Base-by-base conservation (phyloP, 2,888 invertebrate genomes). In the Empis stercorea region DNA sequence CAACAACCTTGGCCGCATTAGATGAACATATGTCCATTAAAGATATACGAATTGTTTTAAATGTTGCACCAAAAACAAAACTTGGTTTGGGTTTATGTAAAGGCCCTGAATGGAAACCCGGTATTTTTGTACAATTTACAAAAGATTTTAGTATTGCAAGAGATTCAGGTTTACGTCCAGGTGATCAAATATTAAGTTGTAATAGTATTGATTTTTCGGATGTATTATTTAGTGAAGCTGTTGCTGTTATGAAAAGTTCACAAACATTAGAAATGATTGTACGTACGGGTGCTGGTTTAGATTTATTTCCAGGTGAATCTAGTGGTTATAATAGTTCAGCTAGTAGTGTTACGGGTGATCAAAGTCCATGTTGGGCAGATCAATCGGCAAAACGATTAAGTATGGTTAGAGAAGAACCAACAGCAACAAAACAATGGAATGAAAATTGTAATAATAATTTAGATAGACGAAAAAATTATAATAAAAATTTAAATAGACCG, bases 151-250 rank as follows among this genome's bases (percentile, higher is more conserved):
- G 93, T 40, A 82, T 93, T 48, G 93, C 93, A 0, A 76, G 87
- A 43, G 86, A 89, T 58, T 86, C 88, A 2, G 93, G 93, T 0
- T 71, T 95, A 14, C 76, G 87, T 58, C 87, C 89, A 0, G 93
- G 93, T 7, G 94, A 95, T 67, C 91, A 93, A 70, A 87, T 95
- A 53, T 67, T 93, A 46, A 83, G 84, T 56, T 93, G 93, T 66
- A 94, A 95, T 64, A 88, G 87, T 51, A 75, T 81, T 48, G 81
- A 83, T 60, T 83, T 83, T 61, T 72, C 76, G 48, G 84, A 84
- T 65, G 80, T 87, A 54, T 75, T 81, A 30, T 89, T 89, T 64
- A 83, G 81, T 59, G 87, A 89, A 73, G 88, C 88, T 46, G 84
- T 88, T 54, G 77, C 81, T 50, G 78, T 85, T 30, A 80, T 91